phyloP scores from a whole-genome alignment of 2,797 vertebrate genomes.

The Anableps anableps region DNA sequence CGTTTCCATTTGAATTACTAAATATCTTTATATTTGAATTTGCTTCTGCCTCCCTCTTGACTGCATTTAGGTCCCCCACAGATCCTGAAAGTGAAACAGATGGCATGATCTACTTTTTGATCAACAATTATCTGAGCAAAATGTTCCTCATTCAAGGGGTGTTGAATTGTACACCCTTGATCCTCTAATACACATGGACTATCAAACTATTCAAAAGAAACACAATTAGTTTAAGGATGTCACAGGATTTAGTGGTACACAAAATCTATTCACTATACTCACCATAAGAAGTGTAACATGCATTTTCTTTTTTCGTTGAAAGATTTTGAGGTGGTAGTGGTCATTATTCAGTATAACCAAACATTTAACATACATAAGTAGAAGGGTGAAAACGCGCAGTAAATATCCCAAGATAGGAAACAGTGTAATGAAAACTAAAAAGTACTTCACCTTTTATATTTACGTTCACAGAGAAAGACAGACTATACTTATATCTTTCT shows the following conservation, averaged over 20 bases:
- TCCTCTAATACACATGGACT: no score
- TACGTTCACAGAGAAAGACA: not conserved
- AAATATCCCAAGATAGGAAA: not conserved
- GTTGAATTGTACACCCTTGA: no score
- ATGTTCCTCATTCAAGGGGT: no score
- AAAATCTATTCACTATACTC: no score
- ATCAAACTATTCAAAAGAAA: not conserved
- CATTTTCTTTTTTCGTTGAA: no score
- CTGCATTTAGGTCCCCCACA: not conserved
- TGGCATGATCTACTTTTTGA: no score
- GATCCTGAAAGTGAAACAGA: not conserved
- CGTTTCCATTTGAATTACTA: not conserved
- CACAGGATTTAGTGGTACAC: no score
- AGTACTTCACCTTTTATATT: not conserved
- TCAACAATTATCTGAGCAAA: no score
- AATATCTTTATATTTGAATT: not conserved
- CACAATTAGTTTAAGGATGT: not conserved
- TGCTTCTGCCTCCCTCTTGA: not conserved
- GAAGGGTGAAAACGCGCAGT: not conserved
- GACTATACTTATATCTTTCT: not conserved
- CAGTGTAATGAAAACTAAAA: not conserved
- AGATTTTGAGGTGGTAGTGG: no score
- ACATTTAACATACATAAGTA: not conserved
- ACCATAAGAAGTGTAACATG: no score
- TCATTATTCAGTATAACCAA: no score